Evolutionary conservation across 1,140 invertebrate species (phyloP).

Genomic region (Aethina tumida): DNA sequence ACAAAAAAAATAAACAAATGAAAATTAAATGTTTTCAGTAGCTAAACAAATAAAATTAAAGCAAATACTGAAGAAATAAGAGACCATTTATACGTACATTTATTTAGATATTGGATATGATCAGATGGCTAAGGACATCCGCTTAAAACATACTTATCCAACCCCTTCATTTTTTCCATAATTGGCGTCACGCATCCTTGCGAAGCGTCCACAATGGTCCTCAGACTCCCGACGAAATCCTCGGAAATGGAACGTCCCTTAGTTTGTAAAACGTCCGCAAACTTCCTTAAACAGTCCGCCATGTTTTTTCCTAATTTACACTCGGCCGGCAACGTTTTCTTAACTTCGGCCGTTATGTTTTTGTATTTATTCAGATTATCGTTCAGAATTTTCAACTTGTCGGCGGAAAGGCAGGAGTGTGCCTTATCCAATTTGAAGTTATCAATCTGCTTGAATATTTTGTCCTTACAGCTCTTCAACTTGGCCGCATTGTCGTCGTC

Average conservation of each 20-base stretch:
- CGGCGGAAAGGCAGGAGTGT: constrained; percentile 1
- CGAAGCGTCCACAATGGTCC: constrained; percentile 1
- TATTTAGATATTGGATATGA: no score
- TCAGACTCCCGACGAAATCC: neutral
- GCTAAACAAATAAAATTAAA: no score
- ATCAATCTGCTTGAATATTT: constrained; percentile 5
- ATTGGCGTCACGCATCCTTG: constrained; percentile 2
- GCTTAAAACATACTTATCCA: constrained; percentile 7
- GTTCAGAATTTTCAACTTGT: constrained; percentile 5
- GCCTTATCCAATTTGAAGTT: constrained; percentile 1
- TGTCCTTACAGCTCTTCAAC: constrained; percentile 8
- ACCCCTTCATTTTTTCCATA: constrained; percentile 2
- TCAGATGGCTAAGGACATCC: no score
- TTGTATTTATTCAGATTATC: constrained; percentile 2
- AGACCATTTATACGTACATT: no score
- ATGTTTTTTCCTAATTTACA: constrained; percentile 7
- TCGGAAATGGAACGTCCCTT: constrained; percentile 2
- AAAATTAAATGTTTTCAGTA: no score
- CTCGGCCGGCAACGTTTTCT: neutral
- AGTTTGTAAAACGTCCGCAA: neutral
- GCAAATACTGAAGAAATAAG: no score
- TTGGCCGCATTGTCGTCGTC: neutral
- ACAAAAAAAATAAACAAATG: no score
- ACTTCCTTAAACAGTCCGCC: constrained; percentile 3
- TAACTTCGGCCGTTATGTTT: neutral